Percentiles rank a stretch among this genome's conserved stretches.
These are phyloP conservation scores for Tragelaphus strepsiceros DNA, from an alignment of 2,113 vertebrate genomes.

Conservation along the genomic window DNA sequence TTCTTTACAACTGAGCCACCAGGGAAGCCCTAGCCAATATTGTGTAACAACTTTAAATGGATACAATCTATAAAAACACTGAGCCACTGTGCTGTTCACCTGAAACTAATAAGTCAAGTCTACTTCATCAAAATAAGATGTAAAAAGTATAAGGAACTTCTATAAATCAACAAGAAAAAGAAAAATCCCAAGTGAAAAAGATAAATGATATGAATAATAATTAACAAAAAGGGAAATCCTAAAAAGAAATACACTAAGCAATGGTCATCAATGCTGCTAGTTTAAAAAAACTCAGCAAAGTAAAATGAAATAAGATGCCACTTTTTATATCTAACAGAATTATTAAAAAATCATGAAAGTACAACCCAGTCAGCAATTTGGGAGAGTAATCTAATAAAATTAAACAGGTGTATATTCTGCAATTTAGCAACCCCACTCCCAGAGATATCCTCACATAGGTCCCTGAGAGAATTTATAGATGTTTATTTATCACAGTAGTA, in stretches of 20 bases:
- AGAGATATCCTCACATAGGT: neutral
- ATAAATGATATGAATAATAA: neutral
- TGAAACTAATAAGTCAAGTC: neutral
- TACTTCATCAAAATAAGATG: neutral
- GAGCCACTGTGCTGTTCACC: neutral
- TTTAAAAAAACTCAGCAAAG: neutral
- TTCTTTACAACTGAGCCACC: neutral
- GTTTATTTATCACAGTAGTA: neutral
- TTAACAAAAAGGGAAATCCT: neutral
- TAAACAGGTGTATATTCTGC: neutral
- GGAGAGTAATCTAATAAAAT: neutral
- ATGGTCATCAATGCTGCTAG: neutral
- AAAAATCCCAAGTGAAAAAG: neutral
- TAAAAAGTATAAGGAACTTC: neutral
- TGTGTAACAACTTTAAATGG: neutral
- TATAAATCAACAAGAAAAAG: neutral
- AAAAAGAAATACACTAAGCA: neutral
- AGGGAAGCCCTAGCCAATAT: neutral
- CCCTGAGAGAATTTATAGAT: neutral
- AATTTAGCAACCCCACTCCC: neutral
- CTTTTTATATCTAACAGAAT: neutral
- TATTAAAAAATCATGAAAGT: neutral
- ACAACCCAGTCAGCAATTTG: neutral
- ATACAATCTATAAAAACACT: neutral
- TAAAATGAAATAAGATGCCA: neutral